Conservation (phyloP, 1,140 invertebrate species). For the Diachasmimorpha longicaudata region DNA sequence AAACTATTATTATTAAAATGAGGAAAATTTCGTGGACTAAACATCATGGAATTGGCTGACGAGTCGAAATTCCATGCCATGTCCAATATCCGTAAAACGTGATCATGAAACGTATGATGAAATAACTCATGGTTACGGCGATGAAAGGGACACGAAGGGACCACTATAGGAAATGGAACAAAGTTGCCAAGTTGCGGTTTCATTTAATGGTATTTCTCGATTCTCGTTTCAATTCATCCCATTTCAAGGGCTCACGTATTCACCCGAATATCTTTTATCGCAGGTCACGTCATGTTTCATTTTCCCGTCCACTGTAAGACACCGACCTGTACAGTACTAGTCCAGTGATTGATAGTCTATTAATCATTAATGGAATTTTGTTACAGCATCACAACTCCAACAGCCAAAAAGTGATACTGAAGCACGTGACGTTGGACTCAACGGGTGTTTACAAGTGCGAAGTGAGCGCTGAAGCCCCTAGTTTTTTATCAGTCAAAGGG, state of each 20-base stretch:
- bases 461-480: conserved; percentile 77
- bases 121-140: not conserved
- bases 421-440: conserved; percentile 69
- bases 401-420: conserved; percentile 67
- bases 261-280: not conserved
- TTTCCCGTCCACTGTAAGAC: not conserved
- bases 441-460: conserved; percentile 78
- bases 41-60: not conserved
- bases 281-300: not conserved
- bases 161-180: conserved; percentile 12
- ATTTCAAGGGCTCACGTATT: not conserved
- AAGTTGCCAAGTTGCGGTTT: conserved; percentile 33
- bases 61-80: not conserved
- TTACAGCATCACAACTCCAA: conserved; percentile 67
- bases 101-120: not conserved
- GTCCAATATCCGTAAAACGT: not conserved
- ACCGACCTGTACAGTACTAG: not conserved
- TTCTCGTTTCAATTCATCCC: conserved; percentile 8
- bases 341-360: not conserved
- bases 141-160: conserved; percentile 9
- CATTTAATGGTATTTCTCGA: conserved; percentile 26
- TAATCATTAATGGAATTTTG: conserved; percentile 17
- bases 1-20: too few relatives aligned
- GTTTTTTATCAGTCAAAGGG: conserved; percentile 71
- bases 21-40: too few relatives aligned